A percentile compares a stretch with the other conserved stretches of the same genome.
Evolutionary conservation across 2,888 invertebrate genomes (phyloP).

Genomic region (Caenorhabditis parvicauda): DNA sequence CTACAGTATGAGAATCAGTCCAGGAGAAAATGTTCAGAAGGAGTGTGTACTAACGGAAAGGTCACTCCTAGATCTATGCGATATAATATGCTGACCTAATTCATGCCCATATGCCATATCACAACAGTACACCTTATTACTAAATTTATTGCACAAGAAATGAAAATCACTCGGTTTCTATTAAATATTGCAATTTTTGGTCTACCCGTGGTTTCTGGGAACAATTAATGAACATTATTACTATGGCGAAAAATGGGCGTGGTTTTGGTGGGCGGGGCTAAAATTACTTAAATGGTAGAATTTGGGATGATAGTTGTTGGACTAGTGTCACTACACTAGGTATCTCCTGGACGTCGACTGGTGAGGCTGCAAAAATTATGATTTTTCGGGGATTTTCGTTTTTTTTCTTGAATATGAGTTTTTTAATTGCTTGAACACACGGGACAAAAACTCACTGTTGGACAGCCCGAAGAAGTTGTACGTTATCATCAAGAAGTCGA

Average conservation of each 20-base stretch:
- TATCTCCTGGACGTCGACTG: constrained; percentile 29
- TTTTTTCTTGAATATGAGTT: neutral
- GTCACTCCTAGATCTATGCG: too few species aligned
- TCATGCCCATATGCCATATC: too few species aligned
- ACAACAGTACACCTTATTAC: too few species aligned
- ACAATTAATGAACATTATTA: neutral
- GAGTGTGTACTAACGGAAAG: too few species aligned
- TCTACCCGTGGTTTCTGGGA: neutral
- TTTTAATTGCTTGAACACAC: too few species aligned
- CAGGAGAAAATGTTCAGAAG: too few species aligned
- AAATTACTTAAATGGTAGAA: constrained; percentile 60
- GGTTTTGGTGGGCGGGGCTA: too few species aligned
- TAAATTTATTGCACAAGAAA: too few species aligned
- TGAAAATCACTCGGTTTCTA: neutral
- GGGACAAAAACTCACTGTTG: constrained; percentile 21
- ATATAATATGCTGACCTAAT: too few species aligned
- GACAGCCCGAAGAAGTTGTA: constrained; percentile 47
- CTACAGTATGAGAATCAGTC: too few species aligned
- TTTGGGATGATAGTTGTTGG: constrained; percentile 50
- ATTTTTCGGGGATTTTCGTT: neutral
- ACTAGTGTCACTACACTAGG: constrained; percentile 51
- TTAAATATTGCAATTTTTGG: neutral
- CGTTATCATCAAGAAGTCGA: constrained; percentile 48
- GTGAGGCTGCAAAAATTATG: constrained; percentile 15
- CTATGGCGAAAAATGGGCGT: too few species aligned